A percentile compares a stretch with the other conserved stretches of the same genome.
Conservation (phyloP, 2,113 vertebrate species). For the Casuarius casuarius region DNA sequence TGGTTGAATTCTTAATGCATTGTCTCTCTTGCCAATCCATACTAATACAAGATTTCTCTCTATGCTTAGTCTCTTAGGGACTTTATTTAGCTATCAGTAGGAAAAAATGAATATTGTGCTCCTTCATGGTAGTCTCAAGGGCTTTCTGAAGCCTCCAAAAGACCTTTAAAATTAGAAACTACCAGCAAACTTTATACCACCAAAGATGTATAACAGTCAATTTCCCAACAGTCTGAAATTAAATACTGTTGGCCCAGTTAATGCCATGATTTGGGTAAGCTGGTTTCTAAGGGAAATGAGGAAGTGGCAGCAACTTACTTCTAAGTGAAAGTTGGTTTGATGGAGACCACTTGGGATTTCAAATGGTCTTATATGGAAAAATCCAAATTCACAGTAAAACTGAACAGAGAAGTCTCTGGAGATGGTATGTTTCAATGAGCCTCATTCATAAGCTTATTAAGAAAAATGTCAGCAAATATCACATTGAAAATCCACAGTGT, state of each 20-base stretch:
- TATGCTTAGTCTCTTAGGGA: neutral
- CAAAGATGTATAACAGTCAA: neutral
- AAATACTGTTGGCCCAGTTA: constrained; percentile 36
- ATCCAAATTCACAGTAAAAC: constrained; percentile 37
- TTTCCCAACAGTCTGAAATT: neutral
- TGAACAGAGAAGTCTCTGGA: neutral
- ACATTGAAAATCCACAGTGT: constrained; percentile 32
- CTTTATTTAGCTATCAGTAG: neutral
- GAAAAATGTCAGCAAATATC: constrained; percentile 5
- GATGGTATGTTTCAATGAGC: constrained; percentile 4
- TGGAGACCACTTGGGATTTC: constrained; percentile 31
- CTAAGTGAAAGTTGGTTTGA: constrained; percentile 12
- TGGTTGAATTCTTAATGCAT: neutral
- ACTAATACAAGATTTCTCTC: neutral
- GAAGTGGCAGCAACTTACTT: constrained; percentile 38
- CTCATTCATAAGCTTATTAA: constrained; percentile 48
- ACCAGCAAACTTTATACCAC: neutral
- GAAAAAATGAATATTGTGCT: neutral
- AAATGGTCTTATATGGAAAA: constrained; percentile 44
- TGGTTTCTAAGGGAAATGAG: constrained; percentile 36
- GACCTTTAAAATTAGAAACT: constrained; percentile 39
- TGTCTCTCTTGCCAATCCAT: neutral
- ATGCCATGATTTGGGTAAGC: constrained; percentile 7
- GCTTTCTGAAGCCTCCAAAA: constrained; percentile 36
- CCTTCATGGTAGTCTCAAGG: neutral